These are phyloP conservation scores for Saguinus oedipus DNA, from an alignment of 2,797 vertebrate genomes.

Conservation along the genomic window DNA sequence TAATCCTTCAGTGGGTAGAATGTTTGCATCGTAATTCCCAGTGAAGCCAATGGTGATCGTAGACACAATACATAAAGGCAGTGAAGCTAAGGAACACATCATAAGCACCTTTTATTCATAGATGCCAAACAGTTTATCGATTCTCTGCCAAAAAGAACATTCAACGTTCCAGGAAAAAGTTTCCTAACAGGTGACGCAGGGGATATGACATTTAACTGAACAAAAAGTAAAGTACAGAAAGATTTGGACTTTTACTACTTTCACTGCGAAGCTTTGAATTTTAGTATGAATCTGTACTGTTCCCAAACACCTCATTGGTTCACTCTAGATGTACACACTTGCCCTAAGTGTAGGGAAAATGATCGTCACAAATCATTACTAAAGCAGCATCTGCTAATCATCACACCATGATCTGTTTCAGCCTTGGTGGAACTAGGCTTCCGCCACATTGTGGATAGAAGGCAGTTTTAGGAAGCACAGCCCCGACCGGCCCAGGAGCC, in stretches of 20 bases:
- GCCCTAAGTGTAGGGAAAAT: background rate
- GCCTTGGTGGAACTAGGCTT: background rate
- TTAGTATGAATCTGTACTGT: background rate
- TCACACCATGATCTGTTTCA: background rate
- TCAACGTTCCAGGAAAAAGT: background rate
- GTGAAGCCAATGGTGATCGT: fast-evolving
- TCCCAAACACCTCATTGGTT: background rate
- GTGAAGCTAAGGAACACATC: too few species aligned
- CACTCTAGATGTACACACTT: background rate
- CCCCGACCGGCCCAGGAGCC: fast-evolving
- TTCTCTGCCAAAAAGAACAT: background rate
- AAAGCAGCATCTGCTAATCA: background rate
- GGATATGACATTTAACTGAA: background rate
- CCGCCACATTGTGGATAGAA: fast-evolving
- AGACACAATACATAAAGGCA: fast-evolving
- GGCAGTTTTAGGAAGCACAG: background rate
- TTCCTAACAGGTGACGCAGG: too few species aligned
- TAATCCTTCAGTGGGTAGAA: fast-evolving
- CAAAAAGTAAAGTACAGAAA: fast-evolving
- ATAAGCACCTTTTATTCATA: background rate
- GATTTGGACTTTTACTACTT: background rate
- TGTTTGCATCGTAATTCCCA: fast-evolving
- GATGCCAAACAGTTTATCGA: background rate
- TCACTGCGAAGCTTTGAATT: fast-evolving
- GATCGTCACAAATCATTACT: background rate